These are phyloP conservation scores for Drosophila persimilis DNA, from an alignment of 1,140 invertebrate species.

Conservation along the genomic window DNA sequence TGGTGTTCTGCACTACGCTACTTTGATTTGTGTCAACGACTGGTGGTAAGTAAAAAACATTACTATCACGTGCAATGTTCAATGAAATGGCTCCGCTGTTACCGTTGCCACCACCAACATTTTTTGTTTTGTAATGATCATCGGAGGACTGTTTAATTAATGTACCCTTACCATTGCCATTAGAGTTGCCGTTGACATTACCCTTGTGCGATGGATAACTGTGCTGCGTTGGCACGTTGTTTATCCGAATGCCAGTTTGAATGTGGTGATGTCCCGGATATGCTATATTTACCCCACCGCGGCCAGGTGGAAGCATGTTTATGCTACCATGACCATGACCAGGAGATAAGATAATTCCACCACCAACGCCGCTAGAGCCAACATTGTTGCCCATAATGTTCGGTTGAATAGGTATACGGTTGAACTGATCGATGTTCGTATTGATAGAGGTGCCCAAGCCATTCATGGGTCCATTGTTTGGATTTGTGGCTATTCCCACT, in stretches of 20 bases:
- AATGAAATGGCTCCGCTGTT: conserved; percentile 13
- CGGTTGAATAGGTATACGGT: conserved; percentile 75
- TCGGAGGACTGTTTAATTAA: conserved; percentile 15
- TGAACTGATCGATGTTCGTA: conserved; percentile 79
- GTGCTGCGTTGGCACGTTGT: conserved; percentile 79
- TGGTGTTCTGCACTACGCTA: conserved; percentile 65
- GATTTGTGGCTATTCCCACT: conserved; percentile 45
- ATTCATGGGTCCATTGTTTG: conserved; percentile 38
- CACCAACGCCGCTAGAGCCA: conserved; percentile 25
- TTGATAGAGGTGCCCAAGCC: conserved; percentile 70
- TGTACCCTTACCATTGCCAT: conserved; percentile 63
- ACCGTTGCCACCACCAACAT: conserved; percentile 26
- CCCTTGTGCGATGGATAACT: conserved; percentile 68
- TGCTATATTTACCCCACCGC: conserved; percentile 50
- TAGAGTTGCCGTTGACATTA: conserved; percentile 55
- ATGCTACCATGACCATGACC: conserved; percentile 74
- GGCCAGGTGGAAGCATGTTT: conserved; percentile 68
- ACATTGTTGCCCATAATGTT: conserved; percentile 68
- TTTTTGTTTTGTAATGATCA: conserved; percentile 25
- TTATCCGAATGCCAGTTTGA: conserved; percentile 79
- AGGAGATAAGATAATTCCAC: conserved; percentile 64
- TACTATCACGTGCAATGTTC: conserved; percentile 19
- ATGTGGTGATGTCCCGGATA: conserved; percentile 75
- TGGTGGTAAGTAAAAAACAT: conserved; percentile 37
- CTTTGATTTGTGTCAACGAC: conserved; percentile 62